Conservation (phyloP, 1,140 invertebrate genomes). For the Chlorops oryzae region DNA sequence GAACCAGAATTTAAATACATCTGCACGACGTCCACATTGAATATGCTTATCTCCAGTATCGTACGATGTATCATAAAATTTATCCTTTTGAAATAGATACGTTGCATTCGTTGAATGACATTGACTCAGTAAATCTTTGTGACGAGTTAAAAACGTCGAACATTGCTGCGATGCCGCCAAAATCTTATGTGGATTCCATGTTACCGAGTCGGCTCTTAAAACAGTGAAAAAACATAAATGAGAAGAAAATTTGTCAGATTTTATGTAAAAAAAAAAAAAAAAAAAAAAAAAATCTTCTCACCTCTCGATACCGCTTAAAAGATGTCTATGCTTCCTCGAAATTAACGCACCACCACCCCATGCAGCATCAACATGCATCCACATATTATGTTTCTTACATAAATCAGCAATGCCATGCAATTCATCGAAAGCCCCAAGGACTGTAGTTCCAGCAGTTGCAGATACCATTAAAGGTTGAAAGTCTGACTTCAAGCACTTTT, state of each 20-base stretch:
- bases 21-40: slow-evolving; percentile 80
- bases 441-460: slow-evolving; percentile 80
- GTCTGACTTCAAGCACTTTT: slow-evolving; percentile 59
- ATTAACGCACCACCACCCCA: slow-evolving; percentile 87
- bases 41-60: slow-evolving; percentile 94
- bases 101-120: slow-evolving; percentile 68
- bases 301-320: slow-evolving; percentile 73
- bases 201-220: slow-evolving; percentile 88
- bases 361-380: slow-evolving; percentile 94
- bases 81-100: slow-evolving; percentile 94
- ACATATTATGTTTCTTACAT: slow-evolving; percentile 76
- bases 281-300: slow-evolving; percentile 41
- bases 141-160: slow-evolving; percentile 78
- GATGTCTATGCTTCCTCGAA: slow-evolving; percentile 69
- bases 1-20: slow-evolving; percentile 94
- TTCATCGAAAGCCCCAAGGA: slow-evolving; percentile 85
- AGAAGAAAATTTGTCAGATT: slow-evolving; percentile 65
- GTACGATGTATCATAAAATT: slow-evolving; percentile 87
- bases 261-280: slow-evolving; percentile 60
- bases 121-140: slow-evolving; percentile 60
- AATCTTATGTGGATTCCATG: slow-evolving; percentile 99
- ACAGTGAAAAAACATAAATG: slow-evolving; percentile 34
- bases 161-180: slow-evolving; percentile 97
- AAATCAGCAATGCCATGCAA: slow-evolving; percentile 71
- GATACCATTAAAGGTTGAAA: slow-evolving; percentile 80